Percentiles rank a stretch among this genome's conserved stretches.
Conservation (phyloP, 1,140 invertebrate genomes). For the Lasaia peninsularis region DNA sequence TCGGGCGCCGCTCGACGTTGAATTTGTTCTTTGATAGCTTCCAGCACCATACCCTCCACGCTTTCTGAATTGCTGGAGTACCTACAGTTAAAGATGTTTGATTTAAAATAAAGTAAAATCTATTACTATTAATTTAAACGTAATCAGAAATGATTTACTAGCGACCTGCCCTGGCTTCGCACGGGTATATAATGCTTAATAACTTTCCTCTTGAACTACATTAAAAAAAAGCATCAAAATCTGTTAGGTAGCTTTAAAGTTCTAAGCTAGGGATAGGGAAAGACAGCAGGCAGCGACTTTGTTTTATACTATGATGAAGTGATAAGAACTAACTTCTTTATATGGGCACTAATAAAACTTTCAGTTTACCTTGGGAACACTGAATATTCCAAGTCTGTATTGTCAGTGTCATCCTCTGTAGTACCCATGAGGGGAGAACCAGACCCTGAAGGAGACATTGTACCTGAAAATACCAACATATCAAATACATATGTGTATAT, state of each 20-base stretch:
- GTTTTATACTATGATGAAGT: too few species aligned
- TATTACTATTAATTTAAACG: slow-evolving; percentile 3
- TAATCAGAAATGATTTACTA: too few species aligned
- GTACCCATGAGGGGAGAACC: slow-evolving; percentile 69
- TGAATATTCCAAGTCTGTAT: slow-evolving; percentile 64
- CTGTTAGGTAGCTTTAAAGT: too few species aligned
- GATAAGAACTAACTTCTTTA: too few species aligned
- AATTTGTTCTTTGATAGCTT: slow-evolving; percentile 92
- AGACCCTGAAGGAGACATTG: slow-evolving; percentile 71
- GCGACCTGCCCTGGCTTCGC: too few species aligned
- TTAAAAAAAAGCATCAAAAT: too few species aligned
- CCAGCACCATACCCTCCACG: slow-evolving; percentile 90
- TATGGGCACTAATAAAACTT: background rate
- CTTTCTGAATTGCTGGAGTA: slow-evolving; percentile 77
- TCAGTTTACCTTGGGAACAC: slow-evolving; percentile 66
- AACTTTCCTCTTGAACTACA: too few species aligned
- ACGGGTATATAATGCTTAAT: too few species aligned
- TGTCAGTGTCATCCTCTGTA: slow-evolving; percentile 65
- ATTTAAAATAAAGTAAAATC: slow-evolving; percentile 5
- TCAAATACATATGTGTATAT: too few species aligned
- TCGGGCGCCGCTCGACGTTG: slow-evolving; percentile 90
- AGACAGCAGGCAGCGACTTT: too few species aligned
- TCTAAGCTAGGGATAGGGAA: too few species aligned
- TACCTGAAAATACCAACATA: slow-evolving; percentile 24
- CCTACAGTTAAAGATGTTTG: slow-evolving; percentile 27